phyloP scores from a whole-genome alignment of 2,113 vertebrate genomes.

The Paramormyrops kingsleyae region DNA sequence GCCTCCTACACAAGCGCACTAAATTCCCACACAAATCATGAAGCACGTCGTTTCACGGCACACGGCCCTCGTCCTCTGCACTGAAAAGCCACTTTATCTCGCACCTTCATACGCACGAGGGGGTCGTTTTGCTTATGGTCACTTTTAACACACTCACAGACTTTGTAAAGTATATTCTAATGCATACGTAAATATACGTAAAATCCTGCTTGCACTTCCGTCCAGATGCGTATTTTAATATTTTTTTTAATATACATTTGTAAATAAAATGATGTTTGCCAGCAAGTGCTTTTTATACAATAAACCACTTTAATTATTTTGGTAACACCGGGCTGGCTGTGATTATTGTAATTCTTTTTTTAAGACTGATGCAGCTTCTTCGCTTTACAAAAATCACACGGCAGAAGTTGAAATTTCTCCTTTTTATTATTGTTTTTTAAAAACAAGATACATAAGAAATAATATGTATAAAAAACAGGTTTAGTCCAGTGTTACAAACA shows the following conservation, averaged over 20 bases:
- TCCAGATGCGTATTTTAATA: neutral
- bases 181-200: neutral
- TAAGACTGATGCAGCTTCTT: neutral
- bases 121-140: neutral
- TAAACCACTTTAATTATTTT: neutral
- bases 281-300: neutral
- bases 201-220: neutral
- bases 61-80: neutral
- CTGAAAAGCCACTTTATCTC: neutral
- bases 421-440: constrained; percentile 62
- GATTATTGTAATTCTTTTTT: neutral
- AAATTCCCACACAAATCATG: neutral
- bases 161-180: neutral
- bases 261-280: neutral
- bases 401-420: constrained; percentile 30
- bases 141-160: neutral
- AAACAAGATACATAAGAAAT: constrained; percentile 67
- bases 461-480: constrained; percentile 59
- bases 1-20: neutral
- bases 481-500: constrained; percentile 57
- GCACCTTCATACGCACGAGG: neutral
- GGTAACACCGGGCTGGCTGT: neutral
- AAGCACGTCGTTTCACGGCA: neutral
- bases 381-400: neutral
- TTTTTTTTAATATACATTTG: neutral